phyloP scores from a whole-genome alignment of 2,888 invertebrate species.

The Melanotus villosus region DNA sequence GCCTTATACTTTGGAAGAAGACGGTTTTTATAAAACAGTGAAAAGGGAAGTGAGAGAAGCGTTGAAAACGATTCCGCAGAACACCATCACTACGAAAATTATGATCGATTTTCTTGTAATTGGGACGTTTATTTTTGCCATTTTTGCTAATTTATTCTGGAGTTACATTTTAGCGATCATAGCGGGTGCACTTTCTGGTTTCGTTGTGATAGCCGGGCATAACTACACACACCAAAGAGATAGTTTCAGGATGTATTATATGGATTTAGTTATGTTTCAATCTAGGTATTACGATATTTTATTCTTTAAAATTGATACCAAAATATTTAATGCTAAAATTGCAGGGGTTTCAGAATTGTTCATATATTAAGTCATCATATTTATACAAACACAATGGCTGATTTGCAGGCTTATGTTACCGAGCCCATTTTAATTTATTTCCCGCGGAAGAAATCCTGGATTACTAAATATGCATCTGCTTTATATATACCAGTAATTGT shows the following conservation, averaged over 20 bases:
- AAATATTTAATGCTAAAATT: background rate
- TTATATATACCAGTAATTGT: conserved; percentile 68
- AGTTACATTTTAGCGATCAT: conserved; percentile 67
- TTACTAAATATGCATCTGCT: conserved; percentile 71
- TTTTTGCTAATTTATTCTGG: conserved; percentile 61
- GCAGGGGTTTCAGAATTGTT: conserved; percentile 71
- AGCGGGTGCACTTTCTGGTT: conserved; percentile 73
- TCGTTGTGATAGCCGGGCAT: conserved; percentile 76
- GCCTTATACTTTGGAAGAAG: conserved; percentile 80
- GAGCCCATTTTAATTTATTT: conserved; percentile 80
- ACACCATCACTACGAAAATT: conserved; percentile 58
- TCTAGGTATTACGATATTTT: conserved; percentile 72
- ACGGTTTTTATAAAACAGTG: conserved; percentile 82
- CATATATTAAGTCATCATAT: conserved; percentile 85
- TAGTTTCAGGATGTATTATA: conserved; percentile 85
- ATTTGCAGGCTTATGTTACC: conserved; percentile 79
- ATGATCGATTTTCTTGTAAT: conserved; percentile 67
- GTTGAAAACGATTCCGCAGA: conserved; percentile 71
- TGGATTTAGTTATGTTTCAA: conserved; percentile 78
- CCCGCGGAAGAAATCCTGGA: conserved; percentile 72
- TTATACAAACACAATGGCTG: conserved; percentile 83
- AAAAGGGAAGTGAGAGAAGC: conserved; percentile 73
- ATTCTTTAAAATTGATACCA: too few relatives aligned
- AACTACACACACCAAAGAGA: conserved; percentile 85
- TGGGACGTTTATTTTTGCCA: conserved; percentile 60